phyloP scores from a whole-genome alignment of 2,113 vertebrate species.

The Paralichthys olivaceus region DNA sequence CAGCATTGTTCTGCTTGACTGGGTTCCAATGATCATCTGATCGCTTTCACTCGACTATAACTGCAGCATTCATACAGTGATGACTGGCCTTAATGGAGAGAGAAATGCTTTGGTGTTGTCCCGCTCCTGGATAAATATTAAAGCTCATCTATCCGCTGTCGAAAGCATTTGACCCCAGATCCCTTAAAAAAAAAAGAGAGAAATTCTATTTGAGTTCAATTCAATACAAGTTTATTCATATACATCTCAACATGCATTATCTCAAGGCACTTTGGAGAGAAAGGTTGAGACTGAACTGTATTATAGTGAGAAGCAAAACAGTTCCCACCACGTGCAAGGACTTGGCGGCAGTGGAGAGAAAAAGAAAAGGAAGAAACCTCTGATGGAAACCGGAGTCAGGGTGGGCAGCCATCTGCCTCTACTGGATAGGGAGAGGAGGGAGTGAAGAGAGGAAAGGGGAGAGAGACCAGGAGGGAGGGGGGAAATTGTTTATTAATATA shows the following conservation, averaged over 20 bases:
- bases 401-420: too few relatives aligned
- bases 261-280: not conserved
- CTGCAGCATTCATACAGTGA: slow-evolving; percentile 36
- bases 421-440: too few relatives aligned
- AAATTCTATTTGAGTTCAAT: slow-evolving; percentile 4
- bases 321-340: not conserved
- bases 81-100: slow-evolving; percentile 24
- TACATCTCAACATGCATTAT: not conserved
- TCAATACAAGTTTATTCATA: not conserved
- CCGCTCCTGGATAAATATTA: slow-evolving; percentile 15
- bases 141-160: slow-evolving; percentile 10
- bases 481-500: too few relatives aligned
- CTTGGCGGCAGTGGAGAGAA: not conserved
- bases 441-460: too few relatives aligned
- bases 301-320: not conserved
- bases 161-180: slow-evolving; percentile 14
- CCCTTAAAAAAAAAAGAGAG: slow-evolving; percentile 2
- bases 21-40: slow-evolving; percentile 37
- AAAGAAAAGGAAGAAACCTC: not conserved
- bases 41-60: slow-evolving; percentile 22
- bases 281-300: not conserved
- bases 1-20: slow-evolving; percentile 47
- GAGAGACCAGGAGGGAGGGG: too few relatives aligned
- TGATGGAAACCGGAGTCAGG: too few relatives aligned
- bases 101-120: slow-evolving; percentile 18